phyloP scores from a whole-genome alignment of 2,888 invertebrate species.

The Exocentrus adspersus region DNA sequence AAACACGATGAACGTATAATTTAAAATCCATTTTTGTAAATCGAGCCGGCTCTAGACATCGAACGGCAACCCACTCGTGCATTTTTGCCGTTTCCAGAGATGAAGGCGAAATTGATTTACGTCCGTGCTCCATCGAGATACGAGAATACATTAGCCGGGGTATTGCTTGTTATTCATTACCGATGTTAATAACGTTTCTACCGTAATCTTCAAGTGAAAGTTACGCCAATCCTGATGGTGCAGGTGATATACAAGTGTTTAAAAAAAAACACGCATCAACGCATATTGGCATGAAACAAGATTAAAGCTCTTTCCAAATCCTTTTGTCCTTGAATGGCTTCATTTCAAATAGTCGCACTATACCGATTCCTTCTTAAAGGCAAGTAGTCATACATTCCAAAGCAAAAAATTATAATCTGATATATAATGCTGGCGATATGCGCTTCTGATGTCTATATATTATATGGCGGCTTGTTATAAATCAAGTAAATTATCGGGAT shows the following conservation, averaged over 20 bases:
- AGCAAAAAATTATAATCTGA: too few relatives aligned
- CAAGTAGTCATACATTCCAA: too few relatives aligned
- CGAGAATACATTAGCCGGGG: background rate
- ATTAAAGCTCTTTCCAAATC: too few relatives aligned
- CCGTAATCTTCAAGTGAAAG: background rate
- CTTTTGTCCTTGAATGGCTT: too few relatives aligned
- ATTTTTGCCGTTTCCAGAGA: constrained; percentile 2
- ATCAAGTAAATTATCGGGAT: background rate
- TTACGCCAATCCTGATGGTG: too few relatives aligned
- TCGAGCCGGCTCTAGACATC: constrained; percentile 10
- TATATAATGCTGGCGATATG: too few relatives aligned
- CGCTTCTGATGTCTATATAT: background rate
- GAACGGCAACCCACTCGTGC: constrained; percentile 6
- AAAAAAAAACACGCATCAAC: too few relatives aligned
- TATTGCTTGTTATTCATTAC: background rate
- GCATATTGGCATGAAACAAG: too few relatives aligned
- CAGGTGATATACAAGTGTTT: too few relatives aligned
- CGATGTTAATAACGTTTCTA: background rate
- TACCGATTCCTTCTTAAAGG: too few relatives aligned
- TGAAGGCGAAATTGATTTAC: constrained; percentile 11
- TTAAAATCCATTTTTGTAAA: constrained; percentile 12
- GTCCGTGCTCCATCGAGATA: background rate
- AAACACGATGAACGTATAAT: background rate
- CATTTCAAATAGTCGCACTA: too few relatives aligned
- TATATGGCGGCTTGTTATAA: background rate